Conservation (phyloP, 1,140 invertebrate genomes). For the Maniola jurtina region DNA sequence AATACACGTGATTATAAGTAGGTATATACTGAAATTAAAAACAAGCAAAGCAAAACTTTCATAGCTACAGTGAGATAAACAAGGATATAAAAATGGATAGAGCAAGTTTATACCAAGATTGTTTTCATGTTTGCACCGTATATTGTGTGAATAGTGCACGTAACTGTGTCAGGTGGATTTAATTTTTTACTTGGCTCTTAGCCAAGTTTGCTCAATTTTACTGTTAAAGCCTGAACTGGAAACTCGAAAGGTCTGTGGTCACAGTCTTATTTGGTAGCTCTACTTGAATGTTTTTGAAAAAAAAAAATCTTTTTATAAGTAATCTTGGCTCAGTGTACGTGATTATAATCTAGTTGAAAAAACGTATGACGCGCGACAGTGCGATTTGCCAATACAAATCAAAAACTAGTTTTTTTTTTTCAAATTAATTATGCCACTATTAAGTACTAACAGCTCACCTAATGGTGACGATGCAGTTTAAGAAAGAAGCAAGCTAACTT, state of each 20-base stretch:
- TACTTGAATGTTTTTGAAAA: too few relatives aligned
- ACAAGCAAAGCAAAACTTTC: conserved; percentile 12
- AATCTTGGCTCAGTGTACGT: too few relatives aligned
- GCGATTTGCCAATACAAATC: too few relatives aligned
- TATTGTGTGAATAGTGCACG: conserved; percentile 33
- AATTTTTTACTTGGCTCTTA: conserved; percentile 51
- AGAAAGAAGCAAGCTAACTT: too few relatives aligned
- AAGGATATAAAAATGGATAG: conserved; percentile 32
- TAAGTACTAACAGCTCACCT: too few relatives aligned
- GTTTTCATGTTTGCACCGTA: conserved; percentile 29
- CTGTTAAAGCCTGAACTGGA: not conserved
- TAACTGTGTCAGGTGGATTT: conserved; percentile 53
- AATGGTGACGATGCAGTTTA: too few relatives aligned
- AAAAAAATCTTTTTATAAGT: too few relatives aligned
- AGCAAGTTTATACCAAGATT: conserved; percentile 29
- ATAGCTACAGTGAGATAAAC: conserved; percentile 19
- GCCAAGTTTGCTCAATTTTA: conserved; percentile 43
- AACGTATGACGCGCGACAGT: too few relatives aligned
- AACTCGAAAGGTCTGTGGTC: not conserved
- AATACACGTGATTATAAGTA: not conserved
- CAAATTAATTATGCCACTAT: too few relatives aligned
- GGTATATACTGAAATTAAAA: not conserved
- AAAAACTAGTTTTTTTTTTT: too few relatives aligned
- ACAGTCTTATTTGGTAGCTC: not conserved
- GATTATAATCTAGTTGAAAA: too few relatives aligned